These are phyloP conservation scores for Holothuria leucospilota DNA, from an alignment of 53 echinoderm and acorn worm species.

Conservation along the genomic window DNA sequence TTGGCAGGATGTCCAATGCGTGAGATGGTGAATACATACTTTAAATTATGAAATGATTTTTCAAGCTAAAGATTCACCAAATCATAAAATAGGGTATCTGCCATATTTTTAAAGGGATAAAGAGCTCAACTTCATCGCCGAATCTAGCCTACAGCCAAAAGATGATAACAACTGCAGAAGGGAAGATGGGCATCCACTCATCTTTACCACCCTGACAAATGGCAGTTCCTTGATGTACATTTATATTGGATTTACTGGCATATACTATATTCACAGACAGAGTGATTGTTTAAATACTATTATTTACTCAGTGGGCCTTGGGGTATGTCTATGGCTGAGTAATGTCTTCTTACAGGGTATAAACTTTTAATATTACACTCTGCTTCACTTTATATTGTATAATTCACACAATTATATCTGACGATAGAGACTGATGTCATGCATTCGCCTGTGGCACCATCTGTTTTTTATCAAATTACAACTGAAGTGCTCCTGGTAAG, in stretches of 20 bases:
- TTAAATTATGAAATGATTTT: too few species aligned
- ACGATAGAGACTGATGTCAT: conserved; percentile 1
- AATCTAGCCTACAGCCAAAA: too few species aligned
- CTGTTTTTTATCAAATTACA: conserved; percentile 35
- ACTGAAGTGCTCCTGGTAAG: conserved; percentile 1
- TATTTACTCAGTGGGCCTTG: conserved; percentile 14
- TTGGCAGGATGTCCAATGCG: too few species aligned
- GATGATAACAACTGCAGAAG: too few species aligned
- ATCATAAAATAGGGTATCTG: too few species aligned
- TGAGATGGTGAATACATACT: too few species aligned
- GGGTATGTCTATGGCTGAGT: conserved; percentile 36
- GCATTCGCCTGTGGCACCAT: conserved; percentile 14
- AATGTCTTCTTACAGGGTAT: conserved; percentile 20
- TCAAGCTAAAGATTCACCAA: too few species aligned
- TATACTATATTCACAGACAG: neutral
- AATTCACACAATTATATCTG: neutral
- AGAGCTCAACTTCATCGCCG: too few species aligned
- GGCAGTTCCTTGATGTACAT: conserved; percentile 5
- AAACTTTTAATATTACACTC: neutral
- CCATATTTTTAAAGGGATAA: too few species aligned
- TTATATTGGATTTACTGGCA: conserved; percentile 35
- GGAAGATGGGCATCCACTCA: neutral
- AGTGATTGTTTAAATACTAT: conserved; percentile 41
- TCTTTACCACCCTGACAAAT: neutral
- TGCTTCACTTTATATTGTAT: neutral